A percentile compares a stretch with the other conserved stretches of the same genome.
These are phyloP conservation scores for Drosophila phalerata DNA, from an alignment of 2,888 invertebrate species.

Conservation along the genomic window DNA sequence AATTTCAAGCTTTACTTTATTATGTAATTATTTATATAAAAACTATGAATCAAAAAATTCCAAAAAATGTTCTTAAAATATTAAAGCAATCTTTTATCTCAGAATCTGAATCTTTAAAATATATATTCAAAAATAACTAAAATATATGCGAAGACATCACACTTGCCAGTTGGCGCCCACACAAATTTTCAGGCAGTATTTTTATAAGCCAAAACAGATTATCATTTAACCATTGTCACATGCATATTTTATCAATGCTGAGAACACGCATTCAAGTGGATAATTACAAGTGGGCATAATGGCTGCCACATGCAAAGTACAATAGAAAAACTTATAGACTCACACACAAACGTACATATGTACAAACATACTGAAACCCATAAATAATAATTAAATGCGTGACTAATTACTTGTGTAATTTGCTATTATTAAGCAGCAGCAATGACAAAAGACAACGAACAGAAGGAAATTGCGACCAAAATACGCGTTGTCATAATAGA, in stretches of 20 bases:
- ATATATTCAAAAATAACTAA: constrained; percentile 12
- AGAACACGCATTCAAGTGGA: constrained; percentile 64
- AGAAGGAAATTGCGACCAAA: constrained; percentile 56
- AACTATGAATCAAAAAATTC: background rate
- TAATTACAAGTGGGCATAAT: constrained; percentile 65
- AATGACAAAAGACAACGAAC: constrained; percentile 38
- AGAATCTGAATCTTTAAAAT: background rate
- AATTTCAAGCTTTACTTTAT: too few relatives aligned
- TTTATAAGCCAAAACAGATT: constrained; percentile 44
- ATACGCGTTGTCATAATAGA: constrained; percentile 59
- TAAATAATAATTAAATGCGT: constrained; percentile 82
- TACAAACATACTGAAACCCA: constrained; percentile 37
- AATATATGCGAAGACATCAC: constrained; percentile 12
- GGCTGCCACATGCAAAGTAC: constrained; percentile 19
- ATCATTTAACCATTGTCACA: constrained; percentile 51
- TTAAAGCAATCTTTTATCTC: background rate
- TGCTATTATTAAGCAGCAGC: constrained; percentile 72
- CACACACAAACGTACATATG: constrained; percentile 24
- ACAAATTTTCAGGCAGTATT: constrained; percentile 4
- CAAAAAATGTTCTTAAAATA: background rate
- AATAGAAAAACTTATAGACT: constrained; percentile 42
- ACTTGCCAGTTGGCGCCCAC: constrained; percentile 1
- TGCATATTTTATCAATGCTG: constrained; percentile 53
- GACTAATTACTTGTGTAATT: constrained; percentile 83
- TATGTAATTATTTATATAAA: too few relatives aligned